phyloP scores from a whole-genome alignment of 2,888 invertebrate genomes.

The Harmothoe impar region DNA sequence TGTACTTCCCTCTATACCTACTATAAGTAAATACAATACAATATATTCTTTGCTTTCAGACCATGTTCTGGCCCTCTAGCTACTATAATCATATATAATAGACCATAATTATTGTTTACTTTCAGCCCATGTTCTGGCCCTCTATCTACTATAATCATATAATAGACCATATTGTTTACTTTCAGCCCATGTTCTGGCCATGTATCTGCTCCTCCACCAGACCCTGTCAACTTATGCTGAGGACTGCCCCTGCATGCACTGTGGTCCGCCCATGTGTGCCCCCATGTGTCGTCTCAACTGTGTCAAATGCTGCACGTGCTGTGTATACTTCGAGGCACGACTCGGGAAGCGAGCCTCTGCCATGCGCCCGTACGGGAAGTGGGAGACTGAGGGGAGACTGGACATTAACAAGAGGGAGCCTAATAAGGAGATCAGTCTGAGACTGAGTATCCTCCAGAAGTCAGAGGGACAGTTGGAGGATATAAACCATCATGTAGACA shows the following conservation, averaged over 20 bases:
- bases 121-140: too few relatives aligned
- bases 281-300: conserved; percentile 65
- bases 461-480: not conserved
- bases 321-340: conserved; percentile 66
- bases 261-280: conserved; percentile 63
- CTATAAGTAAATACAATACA: too few relatives aligned
- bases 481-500: too few relatives aligned
- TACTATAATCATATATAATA: too few relatives aligned
- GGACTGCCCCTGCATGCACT: conserved; percentile 59
- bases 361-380: not conserved
- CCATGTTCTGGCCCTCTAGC: too few relatives aligned
- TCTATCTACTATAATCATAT: too few relatives aligned
- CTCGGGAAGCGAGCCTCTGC: conserved; percentile 63
- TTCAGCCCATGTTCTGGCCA: not conserved
- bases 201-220: not conserved
- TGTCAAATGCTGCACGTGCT: conserved; percentile 67
- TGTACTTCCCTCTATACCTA: too few relatives aligned
- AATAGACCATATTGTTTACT: not conserved
- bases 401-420: conserved; percentile 47
- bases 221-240: not conserved
- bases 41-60: too few relatives aligned
- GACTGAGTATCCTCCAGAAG: conserved; percentile 50
- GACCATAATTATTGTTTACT: not conserved
- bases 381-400: conserved; percentile 17
- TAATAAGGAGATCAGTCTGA: conserved; percentile 26